Evolutionary conservation across 2,113 vertebrate genomes (phyloP).

Genomic region (Madoqua kirkii): DNA sequence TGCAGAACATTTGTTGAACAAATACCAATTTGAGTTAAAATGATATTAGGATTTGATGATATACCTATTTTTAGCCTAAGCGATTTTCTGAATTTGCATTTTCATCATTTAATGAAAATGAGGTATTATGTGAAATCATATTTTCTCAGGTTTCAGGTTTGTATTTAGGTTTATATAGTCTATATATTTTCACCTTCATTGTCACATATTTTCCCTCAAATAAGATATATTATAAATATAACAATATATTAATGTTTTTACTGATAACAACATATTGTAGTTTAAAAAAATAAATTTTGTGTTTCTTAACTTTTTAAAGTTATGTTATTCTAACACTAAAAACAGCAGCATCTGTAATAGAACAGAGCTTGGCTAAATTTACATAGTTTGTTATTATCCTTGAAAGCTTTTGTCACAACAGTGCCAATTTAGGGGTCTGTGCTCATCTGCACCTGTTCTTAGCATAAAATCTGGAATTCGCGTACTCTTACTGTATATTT

Average conservation of each 20-base stretch:
- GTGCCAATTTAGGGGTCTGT: constrained; percentile 77
- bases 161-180: constrained; percentile 43
- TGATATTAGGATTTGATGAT: constrained; percentile 61
- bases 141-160: constrained; percentile 44
- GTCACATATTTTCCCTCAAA: not conserved
- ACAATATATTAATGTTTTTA: constrained; percentile 59
- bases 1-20: constrained; percentile 46
- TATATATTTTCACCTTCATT: constrained; percentile 9
- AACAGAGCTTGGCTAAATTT: constrained; percentile 51
- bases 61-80: constrained; percentile 62
- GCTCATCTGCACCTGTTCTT: constrained; percentile 78
- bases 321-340: constrained; percentile 44
- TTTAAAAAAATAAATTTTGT: constrained; percentile 34
- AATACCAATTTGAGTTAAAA: constrained; percentile 57
- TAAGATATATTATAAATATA: constrained; percentile 37
- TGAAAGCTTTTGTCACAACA: constrained; percentile 78
- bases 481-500: not conserved
- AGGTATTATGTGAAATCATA: constrained; percentile 42
- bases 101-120: constrained; percentile 68
- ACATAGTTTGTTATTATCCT: constrained; percentile 31
- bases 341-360: constrained; percentile 33
- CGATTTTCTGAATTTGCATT: constrained; percentile 56
- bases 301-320: constrained; percentile 46
- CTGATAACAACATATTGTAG: constrained; percentile 33
- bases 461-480: not conserved